These are phyloP conservation scores for Nebria salina DNA, from an alignment of 2,888 invertebrate species.

Conservation along the genomic window DNA sequence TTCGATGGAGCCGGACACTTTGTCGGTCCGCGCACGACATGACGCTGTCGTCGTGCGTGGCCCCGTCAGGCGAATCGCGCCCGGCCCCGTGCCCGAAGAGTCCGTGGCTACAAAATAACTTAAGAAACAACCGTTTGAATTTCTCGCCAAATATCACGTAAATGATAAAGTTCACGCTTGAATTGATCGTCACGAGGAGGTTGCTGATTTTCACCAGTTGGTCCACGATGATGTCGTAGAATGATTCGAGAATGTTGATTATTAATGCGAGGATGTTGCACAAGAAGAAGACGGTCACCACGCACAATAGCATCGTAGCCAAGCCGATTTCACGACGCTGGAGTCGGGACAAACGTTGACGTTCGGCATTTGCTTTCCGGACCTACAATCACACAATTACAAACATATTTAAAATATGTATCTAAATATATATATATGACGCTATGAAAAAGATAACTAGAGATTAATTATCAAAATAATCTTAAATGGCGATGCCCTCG, in stretches of 20 bases:
- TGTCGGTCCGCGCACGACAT: conserved; percentile 82
- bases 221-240: conserved; percentile 69
- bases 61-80: conserved; percentile 74
- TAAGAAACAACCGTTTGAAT: conserved; percentile 87
- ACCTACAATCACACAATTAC: conserved; percentile 66
- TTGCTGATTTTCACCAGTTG: conserved; percentile 85
- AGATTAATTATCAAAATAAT: too few species aligned
- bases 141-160: conserved; percentile 98
- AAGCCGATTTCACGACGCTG: conserved; percentile 93
- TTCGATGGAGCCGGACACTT: conserved; percentile 72
- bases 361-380: conserved; percentile 87
- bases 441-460: too few species aligned
- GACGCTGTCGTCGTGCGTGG: conserved; percentile 84
- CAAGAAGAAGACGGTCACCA: conserved; percentile 93
- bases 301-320: conserved; percentile 94
- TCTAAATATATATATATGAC: background rate
- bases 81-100: conserved; percentile 62
- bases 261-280: conserved; percentile 90
- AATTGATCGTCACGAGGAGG: conserved; percentile 94
- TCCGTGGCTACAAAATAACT: conserved; percentile 77
- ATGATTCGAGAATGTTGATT: conserved; percentile 86
- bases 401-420: background rate
- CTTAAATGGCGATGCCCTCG: too few species aligned
- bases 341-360: conserved; percentile 87
- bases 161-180: conserved; percentile 96